Evolutionary conservation across 2,113 vertebrate genomes (phyloP).

Genomic region (Pangasianodon gigas): DNA sequence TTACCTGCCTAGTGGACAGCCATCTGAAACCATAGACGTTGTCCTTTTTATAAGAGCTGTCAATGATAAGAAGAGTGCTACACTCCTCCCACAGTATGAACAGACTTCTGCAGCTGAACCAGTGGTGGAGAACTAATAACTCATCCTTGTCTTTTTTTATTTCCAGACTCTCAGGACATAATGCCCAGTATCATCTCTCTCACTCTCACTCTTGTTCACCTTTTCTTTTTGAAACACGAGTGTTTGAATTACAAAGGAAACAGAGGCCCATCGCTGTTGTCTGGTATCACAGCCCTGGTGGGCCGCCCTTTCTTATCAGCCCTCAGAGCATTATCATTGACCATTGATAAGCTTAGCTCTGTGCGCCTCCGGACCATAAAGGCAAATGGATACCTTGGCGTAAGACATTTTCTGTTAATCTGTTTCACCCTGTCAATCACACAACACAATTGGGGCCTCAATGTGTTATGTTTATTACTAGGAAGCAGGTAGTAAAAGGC

Average conservation of each 20-base stretch:
- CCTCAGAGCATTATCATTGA: constrained; percentile 62
- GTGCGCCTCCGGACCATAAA: constrained; percentile 61
- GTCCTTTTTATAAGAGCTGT: constrained; percentile 8
- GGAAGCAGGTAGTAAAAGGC: not conserved
- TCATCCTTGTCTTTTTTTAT: constrained; percentile 12
- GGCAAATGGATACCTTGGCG: constrained; percentile 59
- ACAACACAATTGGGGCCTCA: not conserved
- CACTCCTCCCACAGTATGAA: constrained; percentile 12
- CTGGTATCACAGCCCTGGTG: constrained; percentile 61
- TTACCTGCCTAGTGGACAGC: not conserved
- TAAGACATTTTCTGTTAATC: constrained; percentile 2
- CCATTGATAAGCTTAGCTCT: constrained; percentile 63
- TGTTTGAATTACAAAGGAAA: constrained; percentile 63
- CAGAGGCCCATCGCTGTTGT: constrained; percentile 46
- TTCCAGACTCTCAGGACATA: constrained; percentile 19
- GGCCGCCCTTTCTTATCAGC: constrained; percentile 66
- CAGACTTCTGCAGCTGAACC: not conserved
- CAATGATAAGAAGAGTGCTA: not conserved
- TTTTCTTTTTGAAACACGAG: constrained; percentile 65
- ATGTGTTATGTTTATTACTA: constrained; percentile 2
- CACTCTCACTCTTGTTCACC: constrained; percentile 46
- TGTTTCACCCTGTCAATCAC: constrained; percentile 22
- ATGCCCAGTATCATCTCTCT: constrained; percentile 55
- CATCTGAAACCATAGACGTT: not conserved
- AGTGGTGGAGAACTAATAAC: constrained; percentile 34